phyloP scores from a whole-genome alignment of 2,888 invertebrate species.

The Heteropelma amictum region DNA sequence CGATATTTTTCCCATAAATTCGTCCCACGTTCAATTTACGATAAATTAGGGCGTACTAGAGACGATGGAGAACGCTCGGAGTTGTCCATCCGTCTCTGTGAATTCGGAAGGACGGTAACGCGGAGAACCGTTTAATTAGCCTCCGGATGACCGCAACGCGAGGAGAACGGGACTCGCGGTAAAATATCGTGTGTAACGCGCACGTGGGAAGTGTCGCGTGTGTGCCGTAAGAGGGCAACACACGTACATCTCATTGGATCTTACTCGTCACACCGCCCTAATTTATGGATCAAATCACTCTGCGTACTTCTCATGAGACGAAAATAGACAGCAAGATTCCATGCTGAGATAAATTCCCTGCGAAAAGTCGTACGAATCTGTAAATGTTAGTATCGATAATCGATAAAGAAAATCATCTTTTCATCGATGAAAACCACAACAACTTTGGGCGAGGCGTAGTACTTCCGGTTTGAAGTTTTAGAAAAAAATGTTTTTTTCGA shows the following conservation, averaged over 20 bases:
- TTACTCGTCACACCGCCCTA: conserved; percentile 14
- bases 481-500: too few species aligned
- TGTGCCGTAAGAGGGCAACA: conserved; percentile 38
- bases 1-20: conserved; percentile 47
- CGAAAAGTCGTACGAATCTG: not conserved
- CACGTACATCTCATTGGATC: conserved; percentile 11
- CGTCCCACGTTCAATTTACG: conserved; percentile 49
- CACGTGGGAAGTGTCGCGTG: conserved; percentile 38
- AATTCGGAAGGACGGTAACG: conserved; percentile 43
- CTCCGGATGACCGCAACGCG: conserved; percentile 24
- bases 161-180: conserved; percentile 34
- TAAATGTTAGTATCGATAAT: not conserved
- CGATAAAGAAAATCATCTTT: not conserved
- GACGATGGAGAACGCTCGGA: conserved; percentile 14
- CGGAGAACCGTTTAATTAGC: conserved; percentile 40
- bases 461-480: too few species aligned
- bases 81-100: not conserved
- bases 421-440: not conserved
- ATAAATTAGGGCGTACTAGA: conserved; percentile 7
- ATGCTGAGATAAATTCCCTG: not conserved
- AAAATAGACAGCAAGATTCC: conserved; percentile 16
- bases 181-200: conserved; percentile 33
- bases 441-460: too few species aligned
- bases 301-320: conserved; percentile 21
- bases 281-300: conserved; percentile 35